Percentiles rank a stretch among this genome's conserved stretches.
Evolutionary conservation across 2,888 invertebrate genomes (phyloP).

Genomic region (Eretmocerus hayati): DNA sequence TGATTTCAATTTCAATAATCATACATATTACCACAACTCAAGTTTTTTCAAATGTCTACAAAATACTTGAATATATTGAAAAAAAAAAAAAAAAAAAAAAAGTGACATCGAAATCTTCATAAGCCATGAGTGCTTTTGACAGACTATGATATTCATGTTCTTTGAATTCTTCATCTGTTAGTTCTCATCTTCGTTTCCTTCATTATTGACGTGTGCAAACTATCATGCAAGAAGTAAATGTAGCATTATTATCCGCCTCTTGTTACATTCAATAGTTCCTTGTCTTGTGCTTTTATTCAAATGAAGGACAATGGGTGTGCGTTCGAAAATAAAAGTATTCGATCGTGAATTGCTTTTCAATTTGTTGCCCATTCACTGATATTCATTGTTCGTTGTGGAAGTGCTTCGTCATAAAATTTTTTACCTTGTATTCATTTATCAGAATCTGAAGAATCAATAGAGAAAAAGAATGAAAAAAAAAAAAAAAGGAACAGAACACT

Average conservation of each 20-base stretch:
- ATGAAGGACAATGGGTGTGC: slow-evolving; percentile 16
- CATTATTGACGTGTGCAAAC: not conserved
- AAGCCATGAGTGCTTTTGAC: no score
- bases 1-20: no score
- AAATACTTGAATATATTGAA: no score
- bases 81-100: no score
- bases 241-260: not conserved
- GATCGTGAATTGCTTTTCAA: slow-evolving; percentile 22
- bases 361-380: slow-evolving; percentile 18
- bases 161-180: slow-evolving; percentile 5
- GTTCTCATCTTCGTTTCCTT: not conserved
- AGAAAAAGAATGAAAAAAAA: slow-evolving; percentile 13
- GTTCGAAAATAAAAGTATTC: slow-evolving; percentile 19
- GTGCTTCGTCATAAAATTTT: slow-evolving; percentile 17
- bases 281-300: slow-evolving; percentile 2
- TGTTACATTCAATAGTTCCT: not conserved
- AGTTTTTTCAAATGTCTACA: no score
- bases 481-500: slow-evolving; percentile 1
- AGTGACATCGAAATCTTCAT: no score
- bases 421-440: slow-evolving; percentile 17
- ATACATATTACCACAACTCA: no score
- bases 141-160: no score
- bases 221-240: not conserved
- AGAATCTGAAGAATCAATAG: slow-evolving; percentile 17
- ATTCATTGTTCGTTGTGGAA: slow-evolving; percentile 13